A percentile compares a stretch with the other conserved stretches of the same genome.
These are phyloP conservation scores for Premnoplex brunnescens DNA, from an alignment of 2,797 vertebrate genomes.

Conservation along the genomic window DNA sequence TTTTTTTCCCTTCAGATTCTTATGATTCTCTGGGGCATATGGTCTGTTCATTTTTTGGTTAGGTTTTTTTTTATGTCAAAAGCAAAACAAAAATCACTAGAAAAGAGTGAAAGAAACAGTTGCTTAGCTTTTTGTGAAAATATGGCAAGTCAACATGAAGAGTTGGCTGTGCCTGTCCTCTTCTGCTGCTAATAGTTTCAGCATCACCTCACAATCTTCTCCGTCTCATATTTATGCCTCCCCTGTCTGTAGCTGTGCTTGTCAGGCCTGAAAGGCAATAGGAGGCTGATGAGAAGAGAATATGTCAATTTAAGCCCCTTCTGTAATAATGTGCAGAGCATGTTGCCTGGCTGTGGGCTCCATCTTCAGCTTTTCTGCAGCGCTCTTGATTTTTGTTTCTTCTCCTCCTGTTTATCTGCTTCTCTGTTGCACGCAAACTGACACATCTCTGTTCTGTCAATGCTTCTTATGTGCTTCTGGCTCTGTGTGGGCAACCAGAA, in stretches of 20 bases:
- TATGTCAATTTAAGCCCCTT: neutral
- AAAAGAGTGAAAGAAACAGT: neutral
- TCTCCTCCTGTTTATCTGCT: neutral
- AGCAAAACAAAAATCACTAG: neutral
- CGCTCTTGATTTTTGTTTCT: neutral
- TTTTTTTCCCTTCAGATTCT: neutral
- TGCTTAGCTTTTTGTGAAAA: neutral
- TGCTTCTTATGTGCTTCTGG: neutral
- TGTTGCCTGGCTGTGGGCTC: neutral
- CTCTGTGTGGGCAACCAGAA: neutral
- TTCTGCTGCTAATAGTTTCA: neutral
- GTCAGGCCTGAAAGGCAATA: neutral
- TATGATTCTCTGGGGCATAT: neutral
- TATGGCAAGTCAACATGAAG: neutral
- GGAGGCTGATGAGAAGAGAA: neutral
- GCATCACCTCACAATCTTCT: neutral
- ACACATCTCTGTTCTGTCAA: neutral
- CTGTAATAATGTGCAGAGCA: neutral
- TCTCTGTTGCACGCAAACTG: neutral
- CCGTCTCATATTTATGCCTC: neutral
- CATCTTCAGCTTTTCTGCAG: neutral
- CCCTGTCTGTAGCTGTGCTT: neutral
- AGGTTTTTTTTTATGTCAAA: neutral
- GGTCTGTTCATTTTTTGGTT: neutral
- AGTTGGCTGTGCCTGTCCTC: neutral